Evolutionary conservation across 2,888 invertebrate genomes (phyloP).

Genomic region (Drosophila quasianomalipes): DNA sequence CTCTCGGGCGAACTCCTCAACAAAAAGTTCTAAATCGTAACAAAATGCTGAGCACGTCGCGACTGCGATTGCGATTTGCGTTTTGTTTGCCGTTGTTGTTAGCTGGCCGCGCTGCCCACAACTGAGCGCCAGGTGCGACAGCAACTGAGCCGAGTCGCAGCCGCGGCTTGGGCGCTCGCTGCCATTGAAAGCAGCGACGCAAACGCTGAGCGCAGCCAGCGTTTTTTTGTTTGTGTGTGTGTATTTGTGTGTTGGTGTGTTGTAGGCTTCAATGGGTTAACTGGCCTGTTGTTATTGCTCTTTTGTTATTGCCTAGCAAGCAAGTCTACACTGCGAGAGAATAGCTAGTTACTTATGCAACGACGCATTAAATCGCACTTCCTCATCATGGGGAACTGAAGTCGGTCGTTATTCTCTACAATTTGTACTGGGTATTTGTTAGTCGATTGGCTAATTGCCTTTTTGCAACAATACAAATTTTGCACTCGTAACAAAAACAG

Average conservation of each 20-base stretch:
- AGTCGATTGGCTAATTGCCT: background rate
- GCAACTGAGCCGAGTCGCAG: slow-evolving; percentile 50
- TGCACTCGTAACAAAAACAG: background rate
- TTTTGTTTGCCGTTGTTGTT: slow-evolving; percentile 69
- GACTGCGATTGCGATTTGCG: slow-evolving; percentile 31
- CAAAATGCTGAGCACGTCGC: slow-evolving; percentile 45
- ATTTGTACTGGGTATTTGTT: background rate
- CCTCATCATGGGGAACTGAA: background rate
- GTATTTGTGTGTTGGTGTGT: slow-evolving; percentile 1
- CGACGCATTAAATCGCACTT: background rate
- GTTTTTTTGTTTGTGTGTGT: slow-evolving; percentile 2
- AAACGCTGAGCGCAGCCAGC: slow-evolving; percentile 39
- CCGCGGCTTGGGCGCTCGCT: slow-evolving; percentile 49
- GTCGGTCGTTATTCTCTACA: background rate
- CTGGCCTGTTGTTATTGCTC: slow-evolving; percentile 18
- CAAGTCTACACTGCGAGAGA: slow-evolving; percentile 9
- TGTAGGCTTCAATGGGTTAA: slow-evolving; percentile 61
- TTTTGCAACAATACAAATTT: background rate
- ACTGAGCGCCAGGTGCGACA: slow-evolving; percentile 75
- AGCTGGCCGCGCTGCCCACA: slow-evolving; percentile 70
- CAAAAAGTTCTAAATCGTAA: slow-evolving; percentile 52
- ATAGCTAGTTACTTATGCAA: background rate
- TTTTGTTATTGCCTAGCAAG: too few species aligned
- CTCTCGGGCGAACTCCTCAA: slow-evolving; percentile 28
- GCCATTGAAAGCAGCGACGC: slow-evolving; percentile 35